Evolutionary conservation across 2,797 vertebrate genomes (phyloP).

Genomic region (Octomys mimax): DNA sequence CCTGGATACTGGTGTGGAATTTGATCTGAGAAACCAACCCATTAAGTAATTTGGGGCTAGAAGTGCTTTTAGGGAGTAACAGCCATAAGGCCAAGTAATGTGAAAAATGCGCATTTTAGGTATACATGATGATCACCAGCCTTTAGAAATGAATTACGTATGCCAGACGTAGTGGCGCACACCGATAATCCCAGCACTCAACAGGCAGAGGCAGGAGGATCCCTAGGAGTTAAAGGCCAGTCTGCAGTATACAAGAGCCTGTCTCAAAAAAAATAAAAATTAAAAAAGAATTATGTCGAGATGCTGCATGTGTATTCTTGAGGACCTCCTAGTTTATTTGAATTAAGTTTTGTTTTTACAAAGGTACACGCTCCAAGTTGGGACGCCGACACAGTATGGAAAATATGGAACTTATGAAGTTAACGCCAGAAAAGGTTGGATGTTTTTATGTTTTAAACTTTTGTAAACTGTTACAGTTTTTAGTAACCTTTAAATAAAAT

Average conservation of each 20-base stretch:
- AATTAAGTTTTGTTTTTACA: constrained; percentile 54
- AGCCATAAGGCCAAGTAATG: neutral
- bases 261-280: neutral
- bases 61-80: neutral
- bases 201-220: neutral
- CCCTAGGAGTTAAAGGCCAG: neutral
- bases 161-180: neutral
- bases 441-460: constrained; percentile 73
- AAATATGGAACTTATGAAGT: constrained; percentile 98
- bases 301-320: neutral
- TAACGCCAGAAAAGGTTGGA: constrained; percentile 97
- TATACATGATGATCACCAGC: neutral
- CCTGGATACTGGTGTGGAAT: neutral
- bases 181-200: neutral
- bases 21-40: neutral
- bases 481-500: constrained; percentile 45
- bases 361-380: constrained; percentile 93
- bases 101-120: neutral
- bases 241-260: neutral
- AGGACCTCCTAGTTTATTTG: neutral
- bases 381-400: constrained; percentile 98
- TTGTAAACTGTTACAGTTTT: neutral
- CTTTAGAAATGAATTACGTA: constrained; percentile 19
- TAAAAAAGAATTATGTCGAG: neutral
- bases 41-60: neutral